phyloP scores from a whole-genome alignment of 2,113 vertebrate species.

The Thalassarche chlororhynchos region DNA sequence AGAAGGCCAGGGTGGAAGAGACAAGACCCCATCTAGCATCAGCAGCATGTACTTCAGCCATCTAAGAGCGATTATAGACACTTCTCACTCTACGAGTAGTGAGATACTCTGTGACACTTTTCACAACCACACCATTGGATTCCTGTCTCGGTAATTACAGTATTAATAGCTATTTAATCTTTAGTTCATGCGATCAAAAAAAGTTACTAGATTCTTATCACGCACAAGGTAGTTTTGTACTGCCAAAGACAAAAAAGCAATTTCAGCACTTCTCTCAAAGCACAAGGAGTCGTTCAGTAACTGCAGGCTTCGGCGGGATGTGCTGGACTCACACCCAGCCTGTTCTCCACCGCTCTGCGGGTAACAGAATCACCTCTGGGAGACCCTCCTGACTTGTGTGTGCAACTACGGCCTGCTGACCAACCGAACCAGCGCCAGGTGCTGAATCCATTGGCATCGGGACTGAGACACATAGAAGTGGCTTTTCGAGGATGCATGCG shows the following conservation, averaged over 20 bases:
- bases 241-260: not conserved
- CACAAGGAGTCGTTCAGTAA: not conserved
- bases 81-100: not conserved
- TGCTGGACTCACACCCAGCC: not conserved
- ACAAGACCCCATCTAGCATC: not conserved
- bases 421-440: not conserved
- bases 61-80: not conserved
- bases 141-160: not conserved
- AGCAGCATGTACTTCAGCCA: not conserved
- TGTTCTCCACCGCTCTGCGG: not conserved
- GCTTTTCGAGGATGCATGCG: not conserved
- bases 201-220: not conserved
- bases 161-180: slow-evolving; percentile 17
- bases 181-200: not conserved
- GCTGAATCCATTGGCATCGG: not conserved
- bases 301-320: accelerated
- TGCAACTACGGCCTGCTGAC: not conserved
- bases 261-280: not conserved
- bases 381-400: not conserved
- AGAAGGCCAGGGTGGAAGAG: not conserved
- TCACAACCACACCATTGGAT: not conserved
- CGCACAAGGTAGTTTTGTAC: not conserved
- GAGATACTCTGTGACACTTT: not conserved
- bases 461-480: not conserved
- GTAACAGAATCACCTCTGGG: not conserved